Percentiles rank a stretch among this genome's conserved stretches.
phyloP scores from a whole-genome alignment of 2,888 invertebrate species.

The Muscina levida region DNA sequence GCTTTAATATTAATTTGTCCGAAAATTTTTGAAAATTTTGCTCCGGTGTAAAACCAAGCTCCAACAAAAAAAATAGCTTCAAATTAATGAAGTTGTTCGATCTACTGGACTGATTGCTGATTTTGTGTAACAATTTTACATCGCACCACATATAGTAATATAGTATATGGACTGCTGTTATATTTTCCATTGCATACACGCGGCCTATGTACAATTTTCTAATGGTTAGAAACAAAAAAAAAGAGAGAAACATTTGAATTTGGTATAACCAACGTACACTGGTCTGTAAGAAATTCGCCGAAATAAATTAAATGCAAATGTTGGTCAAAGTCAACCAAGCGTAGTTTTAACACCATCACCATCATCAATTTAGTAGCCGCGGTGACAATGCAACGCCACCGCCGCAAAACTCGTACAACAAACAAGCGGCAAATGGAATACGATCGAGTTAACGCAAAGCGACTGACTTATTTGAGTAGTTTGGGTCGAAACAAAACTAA shows the following conservation, averaged over 20 bases:
- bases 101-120: constrained; percentile 36
- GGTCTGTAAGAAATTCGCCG: neutral
- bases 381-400: constrained; percentile 38
- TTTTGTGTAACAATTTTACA: constrained; percentile 22
- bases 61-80: neutral
- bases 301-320: constrained; percentile 67
- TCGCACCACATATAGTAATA: too few species aligned
- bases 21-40: too few species aligned
- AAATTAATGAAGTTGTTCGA: constrained; percentile 54
- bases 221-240: constrained; percentile 26
- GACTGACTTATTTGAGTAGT: neutral
- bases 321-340: constrained; percentile 67
- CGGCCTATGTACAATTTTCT: too few species aligned
- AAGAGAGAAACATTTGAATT: neutral
- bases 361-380: constrained; percentile 35
- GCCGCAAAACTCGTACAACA: neutral
- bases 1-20: too few species aligned
- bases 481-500: constrained; percentile 12
- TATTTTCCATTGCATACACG: too few species aligned
- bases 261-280: too few species aligned
- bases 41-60: constrained; percentile 6
- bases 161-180: too few species aligned
- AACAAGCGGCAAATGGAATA: neutral
- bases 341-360: constrained; percentile 28
- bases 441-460: neutral